Percentiles rank a stretch among this genome's conserved stretches.
phyloP scores from a whole-genome alignment of 2,888 invertebrate species.

The Scaptomyza reducta region DNA sequence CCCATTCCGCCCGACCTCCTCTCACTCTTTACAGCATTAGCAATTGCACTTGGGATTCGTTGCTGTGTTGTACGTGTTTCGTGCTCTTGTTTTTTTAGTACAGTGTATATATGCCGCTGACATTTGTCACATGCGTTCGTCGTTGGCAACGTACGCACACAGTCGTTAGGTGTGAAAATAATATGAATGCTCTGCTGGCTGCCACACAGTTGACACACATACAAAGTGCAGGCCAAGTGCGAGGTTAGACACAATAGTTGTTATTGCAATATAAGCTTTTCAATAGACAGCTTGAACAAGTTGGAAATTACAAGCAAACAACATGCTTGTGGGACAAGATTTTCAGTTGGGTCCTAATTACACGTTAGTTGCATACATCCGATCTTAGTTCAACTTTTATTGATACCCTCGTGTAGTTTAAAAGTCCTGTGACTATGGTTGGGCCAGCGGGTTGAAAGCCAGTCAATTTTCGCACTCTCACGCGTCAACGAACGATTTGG shows the following conservation, averaged over 20 bases:
- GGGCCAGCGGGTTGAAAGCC: constrained; percentile 48
- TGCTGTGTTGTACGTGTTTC: constrained; percentile 1
- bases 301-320: neutral
- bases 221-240: constrained; percentile 17
- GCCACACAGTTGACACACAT: constrained; percentile 48
- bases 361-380: neutral
- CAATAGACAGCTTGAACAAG: neutral
- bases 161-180: constrained; percentile 70
- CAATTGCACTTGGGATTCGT: constrained; percentile 12
- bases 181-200: constrained; percentile 64
- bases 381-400: constrained; percentile 2
- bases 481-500: constrained; percentile 70
- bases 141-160: constrained; percentile 26
- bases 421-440: constrained; percentile 3
- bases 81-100: constrained; percentile 52
- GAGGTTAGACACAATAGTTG: constrained; percentile 34
- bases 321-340: neutral
- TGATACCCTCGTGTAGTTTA: constrained; percentile 19
- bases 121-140: constrained; percentile 53
- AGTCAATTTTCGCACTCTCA: constrained; percentile 69
- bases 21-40: neutral
- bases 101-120: constrained; percentile 69
- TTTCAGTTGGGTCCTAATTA: too few relatives aligned
- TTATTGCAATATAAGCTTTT: neutral
- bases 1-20: neutral